Evolutionary conservation across 2,113 vertebrate species (phyloP).

Genomic region (Porphyrio hochstetteri): DNA sequence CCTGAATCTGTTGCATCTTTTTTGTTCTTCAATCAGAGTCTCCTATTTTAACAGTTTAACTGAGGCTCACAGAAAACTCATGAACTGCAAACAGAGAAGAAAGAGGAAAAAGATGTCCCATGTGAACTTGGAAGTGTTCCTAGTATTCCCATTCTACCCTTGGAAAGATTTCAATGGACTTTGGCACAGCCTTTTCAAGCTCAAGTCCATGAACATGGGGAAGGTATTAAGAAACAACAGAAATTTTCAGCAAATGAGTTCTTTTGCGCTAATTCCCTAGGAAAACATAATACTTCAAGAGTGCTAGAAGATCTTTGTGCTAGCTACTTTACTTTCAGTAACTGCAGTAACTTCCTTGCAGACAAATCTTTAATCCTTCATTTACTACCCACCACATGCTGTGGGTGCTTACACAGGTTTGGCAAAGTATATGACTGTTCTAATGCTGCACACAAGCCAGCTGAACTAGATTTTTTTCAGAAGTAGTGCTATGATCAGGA

Average conservation of each 20-base stretch:
- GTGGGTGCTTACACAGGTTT: rapidly evolving
- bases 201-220: neutral
- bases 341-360: neutral
- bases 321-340: neutral
- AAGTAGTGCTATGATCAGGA: neutral
- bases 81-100: neutral
- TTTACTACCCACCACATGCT: neutral
- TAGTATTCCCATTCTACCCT: neutral
- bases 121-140: neutral
- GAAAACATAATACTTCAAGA: neutral
- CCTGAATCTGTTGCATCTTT: neutral
- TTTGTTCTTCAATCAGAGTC: neutral
- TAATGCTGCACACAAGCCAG: neutral
- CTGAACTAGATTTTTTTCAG: neutral
- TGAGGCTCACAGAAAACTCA: neutral
- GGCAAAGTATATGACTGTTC: neutral
- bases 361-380: neutral
- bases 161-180: neutral
- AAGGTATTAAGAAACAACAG: neutral
- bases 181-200: neutral
- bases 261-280: neutral
- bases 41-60: neutral
- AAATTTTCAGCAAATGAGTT: neutral
- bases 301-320: neutral
- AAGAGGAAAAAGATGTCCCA: neutral